Base-by-base conservation (phyloP, 2,888 invertebrate species). In the Ceraclea dissimilis region DNA sequence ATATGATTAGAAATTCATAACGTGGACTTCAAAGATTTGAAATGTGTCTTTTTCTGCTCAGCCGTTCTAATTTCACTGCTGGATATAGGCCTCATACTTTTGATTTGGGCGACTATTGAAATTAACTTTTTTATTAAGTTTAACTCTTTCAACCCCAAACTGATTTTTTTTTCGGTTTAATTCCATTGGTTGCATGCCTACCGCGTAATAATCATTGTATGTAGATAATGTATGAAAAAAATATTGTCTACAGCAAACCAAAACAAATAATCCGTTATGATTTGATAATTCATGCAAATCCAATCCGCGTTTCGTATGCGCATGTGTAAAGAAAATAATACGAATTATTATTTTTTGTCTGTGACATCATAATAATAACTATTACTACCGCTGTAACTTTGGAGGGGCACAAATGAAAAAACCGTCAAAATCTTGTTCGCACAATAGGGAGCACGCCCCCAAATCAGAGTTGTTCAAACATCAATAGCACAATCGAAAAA, bases 211-310 rank as follows among this genome's bases (percentile, higher is more conserved):
- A 31, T 31, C 11, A 31, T 31, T 31, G 31, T 31, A 11, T 31
- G 11, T 6, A 11, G 31, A 31, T 31, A 31, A 31, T n/a, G n/a
- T n/a, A n/a, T n/a, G n/a, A n/a, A n/a, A n/a, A n/a, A n/a, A n/a
- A n/a, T n/a, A 39, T 39, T 39, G 2, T 39, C 39, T 39, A 16
- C 39, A 8, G 16, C 39, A 39, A 16, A 39, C 39, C 39, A 39
- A 39, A 47, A 47, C 21, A 43, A 51, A n/a, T 51, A 51, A 56
- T 56, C 47, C 55, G 47, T 34, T 46, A 56, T 56, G 33, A 56
- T 46, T 44, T 51, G 18, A 47, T 56, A 46, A 51, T 46, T 26
- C 43, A 56, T 56, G 50, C 51, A 56, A 56, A 56, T 56, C 51
- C 34, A 47, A 47, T 51, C 55, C 51, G 26, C 16, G 33, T 31